Percentiles rank a stretch among this genome's conserved stretches.
These are phyloP conservation scores for Iselma pallidipennis DNA, from an alignment of 2,888 invertebrate species.

Conservation along the genomic window DNA sequence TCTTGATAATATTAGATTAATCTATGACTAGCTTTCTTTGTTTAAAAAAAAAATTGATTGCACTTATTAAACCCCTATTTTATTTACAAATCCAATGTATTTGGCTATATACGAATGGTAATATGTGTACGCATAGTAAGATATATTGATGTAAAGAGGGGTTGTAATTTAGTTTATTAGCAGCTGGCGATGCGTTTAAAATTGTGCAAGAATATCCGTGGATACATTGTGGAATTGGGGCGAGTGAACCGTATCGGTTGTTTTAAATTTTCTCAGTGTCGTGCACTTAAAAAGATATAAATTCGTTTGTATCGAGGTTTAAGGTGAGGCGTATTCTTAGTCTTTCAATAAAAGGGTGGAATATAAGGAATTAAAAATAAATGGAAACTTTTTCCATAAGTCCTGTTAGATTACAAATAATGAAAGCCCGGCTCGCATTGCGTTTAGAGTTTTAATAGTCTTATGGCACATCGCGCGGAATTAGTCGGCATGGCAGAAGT, in stretches of 20 bases:
- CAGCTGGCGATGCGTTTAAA: slow-evolving; percentile 2
- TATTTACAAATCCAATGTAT: not conserved
- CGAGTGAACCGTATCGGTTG: slow-evolving; percentile 23
- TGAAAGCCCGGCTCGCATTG: slow-evolving; percentile 55
- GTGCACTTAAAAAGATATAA: slow-evolving; percentile 41
- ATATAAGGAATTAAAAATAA: slow-evolving; percentile 58
- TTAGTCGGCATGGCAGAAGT: slow-evolving; percentile 49
- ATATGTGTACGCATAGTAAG: too few relatives aligned
- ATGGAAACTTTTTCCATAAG: slow-evolving; percentile 59
- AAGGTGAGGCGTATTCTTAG: slow-evolving; percentile 46
- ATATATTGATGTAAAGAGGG: not conserved
- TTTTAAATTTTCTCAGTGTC: slow-evolving; percentile 27
- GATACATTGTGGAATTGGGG: slow-evolving; percentile 17
- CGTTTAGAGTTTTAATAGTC: slow-evolving; percentile 59
- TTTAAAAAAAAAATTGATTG: not conserved
- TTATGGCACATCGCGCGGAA: slow-evolving; percentile 56
- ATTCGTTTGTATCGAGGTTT: slow-evolving; percentile 42
- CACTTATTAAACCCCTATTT: not conserved
- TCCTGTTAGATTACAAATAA: slow-evolving; percentile 57
- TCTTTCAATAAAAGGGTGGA: slow-evolving; percentile 57
- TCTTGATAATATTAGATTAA: not conserved
- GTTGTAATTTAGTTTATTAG: not conserved
- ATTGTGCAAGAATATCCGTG: slow-evolving; percentile 5
- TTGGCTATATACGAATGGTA: not conserved
- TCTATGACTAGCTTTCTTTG: not conserved